Evolutionary conservation across 2,888 invertebrate genomes (phyloP).

Genomic region (Argynnis bischoffii): DNA sequence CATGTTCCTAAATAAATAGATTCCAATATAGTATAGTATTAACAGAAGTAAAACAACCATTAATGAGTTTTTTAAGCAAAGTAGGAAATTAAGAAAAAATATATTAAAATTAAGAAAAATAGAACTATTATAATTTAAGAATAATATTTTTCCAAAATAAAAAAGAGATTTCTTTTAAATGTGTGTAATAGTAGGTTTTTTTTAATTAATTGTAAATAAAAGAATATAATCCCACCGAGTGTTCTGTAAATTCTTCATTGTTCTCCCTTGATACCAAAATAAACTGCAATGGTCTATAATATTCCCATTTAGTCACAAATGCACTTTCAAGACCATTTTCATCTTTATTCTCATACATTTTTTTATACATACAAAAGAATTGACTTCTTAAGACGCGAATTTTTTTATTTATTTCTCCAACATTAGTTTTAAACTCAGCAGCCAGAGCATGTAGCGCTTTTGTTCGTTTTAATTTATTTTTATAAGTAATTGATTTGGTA

Average conservation of each 20-base stretch:
- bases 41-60: too few species aligned
- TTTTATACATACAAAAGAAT: conserved; percentile 29
- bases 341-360: conserved; percentile 24
- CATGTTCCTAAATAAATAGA: too few species aligned
- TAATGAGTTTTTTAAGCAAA: too few species aligned
- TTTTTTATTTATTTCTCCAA: conserved; percentile 32
- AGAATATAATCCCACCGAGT: conserved; percentile 4
- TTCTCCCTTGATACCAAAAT: conserved; percentile 16
- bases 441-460: conserved; percentile 25
- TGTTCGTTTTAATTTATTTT: conserved; percentile 25
- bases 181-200: too few species aligned
- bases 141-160: neutral
- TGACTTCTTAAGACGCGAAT: conserved; percentile 30
- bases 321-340: conserved; percentile 10
- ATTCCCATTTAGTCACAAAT: conserved; percentile 27
- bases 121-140: too few species aligned
- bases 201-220: neutral
- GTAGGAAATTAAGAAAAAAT: too few species aligned
- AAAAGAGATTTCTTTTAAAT: neutral
- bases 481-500: conserved; percentile 23
- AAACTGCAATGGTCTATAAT: conserved; percentile 23
- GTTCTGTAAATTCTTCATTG: neutral
- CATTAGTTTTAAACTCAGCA: conserved; percentile 28
- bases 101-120: too few species aligned
- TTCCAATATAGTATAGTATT: too few species aligned